Conservation (phyloP, 2,888 invertebrate genomes). For the Athalia cordata region DNA sequence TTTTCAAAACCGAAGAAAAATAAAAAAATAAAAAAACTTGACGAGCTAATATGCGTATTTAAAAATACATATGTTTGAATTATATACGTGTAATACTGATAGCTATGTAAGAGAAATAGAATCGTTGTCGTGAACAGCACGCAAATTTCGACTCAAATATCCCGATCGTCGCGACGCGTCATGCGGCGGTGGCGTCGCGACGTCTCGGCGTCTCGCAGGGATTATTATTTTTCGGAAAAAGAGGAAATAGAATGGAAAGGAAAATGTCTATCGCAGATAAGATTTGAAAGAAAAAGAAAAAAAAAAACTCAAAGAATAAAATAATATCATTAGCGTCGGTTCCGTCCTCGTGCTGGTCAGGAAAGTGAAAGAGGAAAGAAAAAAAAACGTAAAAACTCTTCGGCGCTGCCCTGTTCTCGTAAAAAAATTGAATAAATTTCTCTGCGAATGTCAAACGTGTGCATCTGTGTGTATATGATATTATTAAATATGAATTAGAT, state of each 20-base stretch:
- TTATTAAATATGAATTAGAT: no score
- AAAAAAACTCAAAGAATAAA: not conserved
- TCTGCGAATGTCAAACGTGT: no score
- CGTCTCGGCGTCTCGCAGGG: constrained; percentile 9
- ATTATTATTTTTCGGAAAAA: not conserved
- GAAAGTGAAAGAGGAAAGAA: not conserved
- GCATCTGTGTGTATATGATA: no score
- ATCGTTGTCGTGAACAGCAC: constrained; percentile 19
- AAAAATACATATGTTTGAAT: no score
- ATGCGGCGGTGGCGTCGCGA: not conserved
- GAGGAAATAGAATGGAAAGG: not conserved
- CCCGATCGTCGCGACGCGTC: no score
- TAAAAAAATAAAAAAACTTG: no score
- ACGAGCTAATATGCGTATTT: no score
- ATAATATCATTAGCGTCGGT: not conserved
- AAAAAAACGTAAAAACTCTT: no score
- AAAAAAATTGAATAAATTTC: no score
- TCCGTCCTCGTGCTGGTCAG: constrained; percentile 34
- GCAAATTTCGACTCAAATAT: constrained; percentile 16
- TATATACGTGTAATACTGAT: not conserved
- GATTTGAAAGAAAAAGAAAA: not conserved
- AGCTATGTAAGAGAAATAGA: not conserved
- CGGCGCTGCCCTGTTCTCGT: no score
- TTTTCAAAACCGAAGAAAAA: no score
- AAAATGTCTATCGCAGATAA: not conserved